phyloP scores from a whole-genome alignment of 92 coral and sea anemone species.

The Meandrina meandrites region DNA sequence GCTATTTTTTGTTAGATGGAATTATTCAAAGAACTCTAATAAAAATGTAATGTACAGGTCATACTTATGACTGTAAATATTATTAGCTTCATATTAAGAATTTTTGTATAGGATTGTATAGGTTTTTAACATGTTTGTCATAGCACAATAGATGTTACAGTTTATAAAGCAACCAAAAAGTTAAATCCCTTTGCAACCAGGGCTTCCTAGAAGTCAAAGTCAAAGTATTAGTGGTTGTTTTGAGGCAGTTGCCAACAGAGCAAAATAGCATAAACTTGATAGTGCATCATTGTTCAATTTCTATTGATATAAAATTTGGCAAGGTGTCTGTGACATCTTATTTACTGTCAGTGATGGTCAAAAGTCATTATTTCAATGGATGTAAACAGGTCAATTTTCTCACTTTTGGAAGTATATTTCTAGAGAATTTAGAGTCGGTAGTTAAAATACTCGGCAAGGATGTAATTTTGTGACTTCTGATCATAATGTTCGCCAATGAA shows the following conservation, averaged over 20 bases:
- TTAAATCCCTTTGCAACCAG: background rate
- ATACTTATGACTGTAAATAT: constrained; percentile 40
- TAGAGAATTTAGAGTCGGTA: background rate
- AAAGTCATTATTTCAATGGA: constrained; percentile 11
- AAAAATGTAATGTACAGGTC: constrained; percentile 46
- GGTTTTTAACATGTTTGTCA: constrained; percentile 28
- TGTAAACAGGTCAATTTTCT: background rate
- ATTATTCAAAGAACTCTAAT: constrained; percentile 31
- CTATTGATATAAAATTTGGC: background rate
- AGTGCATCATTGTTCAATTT: background rate
- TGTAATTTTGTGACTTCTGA: background rate
- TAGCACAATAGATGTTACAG: constrained; percentile 7
- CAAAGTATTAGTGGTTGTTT: background rate
- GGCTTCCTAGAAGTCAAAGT: constrained; percentile 13
- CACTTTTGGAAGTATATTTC: background rate
- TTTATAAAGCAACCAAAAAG: background rate
- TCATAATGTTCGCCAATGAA: background rate
- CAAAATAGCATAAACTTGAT: background rate
- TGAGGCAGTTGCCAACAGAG: background rate
- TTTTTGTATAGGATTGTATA: constrained; percentile 53
- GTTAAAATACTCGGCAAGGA: background rate
- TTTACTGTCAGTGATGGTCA: background rate
- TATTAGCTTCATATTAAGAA: constrained; percentile 20
- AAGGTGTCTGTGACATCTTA: constrained; percentile 8
- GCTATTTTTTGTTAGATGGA: constrained; percentile 42